Evolutionary conservation across 2,797 vertebrate genomes (phyloP).

Genomic region (Mus caroli): DNA sequence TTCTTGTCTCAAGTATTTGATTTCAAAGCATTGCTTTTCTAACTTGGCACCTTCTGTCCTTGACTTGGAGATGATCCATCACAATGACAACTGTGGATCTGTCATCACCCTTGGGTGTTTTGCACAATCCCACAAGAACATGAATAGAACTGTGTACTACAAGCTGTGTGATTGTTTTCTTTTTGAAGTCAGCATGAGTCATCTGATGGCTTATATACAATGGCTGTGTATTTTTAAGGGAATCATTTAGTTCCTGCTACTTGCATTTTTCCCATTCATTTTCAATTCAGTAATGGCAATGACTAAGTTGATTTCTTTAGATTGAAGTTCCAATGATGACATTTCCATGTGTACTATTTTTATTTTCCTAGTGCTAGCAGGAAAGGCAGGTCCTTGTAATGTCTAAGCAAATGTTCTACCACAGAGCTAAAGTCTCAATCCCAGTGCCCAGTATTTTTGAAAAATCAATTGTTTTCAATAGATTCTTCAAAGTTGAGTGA

Average conservation of each 20-base stretch:
- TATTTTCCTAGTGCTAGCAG: neutral
- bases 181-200: conserved; percentile 51
- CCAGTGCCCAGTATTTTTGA: neutral
- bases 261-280: conserved; percentile 42
- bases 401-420: neutral
- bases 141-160: neutral
- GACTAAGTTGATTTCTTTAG: conserved; percentile 55
- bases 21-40: conserved; percentile 47
- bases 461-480: neutral
- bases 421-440: neutral
- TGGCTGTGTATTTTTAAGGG: conserved; percentile 56
- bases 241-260: conserved; percentile 51
- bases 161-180: conserved; percentile 2
- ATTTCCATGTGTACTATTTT: neutral
- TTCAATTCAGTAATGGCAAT: conserved; percentile 50
- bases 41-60: conserved; percentile 34
- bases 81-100: conserved; percentile 31
- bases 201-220: conserved; percentile 55
- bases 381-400: neutral
- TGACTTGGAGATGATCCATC: conserved; percentile 52
- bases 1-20: neutral
- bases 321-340: neutral
- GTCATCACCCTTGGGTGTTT: conserved; percentile 28
- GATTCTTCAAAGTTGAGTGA: conserved; percentile 28
- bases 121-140: conserved; percentile 60